Conservation (phyloP, 2,113 vertebrate genomes). For the Henicopernis longicauda region DNA sequence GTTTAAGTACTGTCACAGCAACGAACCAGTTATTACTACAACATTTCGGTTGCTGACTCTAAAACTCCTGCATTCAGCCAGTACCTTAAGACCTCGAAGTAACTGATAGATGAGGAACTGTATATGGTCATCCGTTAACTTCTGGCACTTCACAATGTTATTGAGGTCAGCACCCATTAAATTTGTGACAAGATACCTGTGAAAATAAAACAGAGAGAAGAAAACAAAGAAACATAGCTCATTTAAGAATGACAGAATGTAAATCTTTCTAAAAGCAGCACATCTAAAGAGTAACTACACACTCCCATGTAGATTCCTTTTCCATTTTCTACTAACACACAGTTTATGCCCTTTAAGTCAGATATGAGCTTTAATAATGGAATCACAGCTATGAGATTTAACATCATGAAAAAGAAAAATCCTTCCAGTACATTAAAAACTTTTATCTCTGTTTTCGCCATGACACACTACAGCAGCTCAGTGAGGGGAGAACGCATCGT, state of each 20-base stretch:
- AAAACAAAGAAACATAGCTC: not conserved
- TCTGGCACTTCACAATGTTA: slow-evolving; percentile 97
- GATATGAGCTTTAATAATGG: not conserved
- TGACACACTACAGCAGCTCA: not conserved
- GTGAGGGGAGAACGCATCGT: not conserved
- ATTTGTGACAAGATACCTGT: slow-evolving; percentile 94
- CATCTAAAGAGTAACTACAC: not conserved
- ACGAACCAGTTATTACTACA: not conserved
- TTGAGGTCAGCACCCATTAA: slow-evolving; percentile 98
- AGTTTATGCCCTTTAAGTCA: not conserved
- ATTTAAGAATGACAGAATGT: not conserved
- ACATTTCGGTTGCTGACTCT: not conserved
- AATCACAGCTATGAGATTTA: not conserved
- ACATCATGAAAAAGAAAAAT: not conserved
- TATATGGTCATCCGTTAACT: slow-evolving; percentile 93
- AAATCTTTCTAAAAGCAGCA: not conserved
- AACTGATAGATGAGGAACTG: slow-evolving; percentile 98
- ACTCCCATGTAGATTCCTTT: not conserved
- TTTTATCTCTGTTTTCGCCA: not conserved
- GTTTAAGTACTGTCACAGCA: not conserved
- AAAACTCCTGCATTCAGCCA: not conserved
- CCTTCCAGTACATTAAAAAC: not conserved
- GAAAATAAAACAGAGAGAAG: not conserved
- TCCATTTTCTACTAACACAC: not conserved
- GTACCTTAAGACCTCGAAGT: slow-evolving; percentile 94